Evolutionary conservation across 2,888 invertebrate genomes (phyloP).

Genomic region (Acleris emargana): DNA sequence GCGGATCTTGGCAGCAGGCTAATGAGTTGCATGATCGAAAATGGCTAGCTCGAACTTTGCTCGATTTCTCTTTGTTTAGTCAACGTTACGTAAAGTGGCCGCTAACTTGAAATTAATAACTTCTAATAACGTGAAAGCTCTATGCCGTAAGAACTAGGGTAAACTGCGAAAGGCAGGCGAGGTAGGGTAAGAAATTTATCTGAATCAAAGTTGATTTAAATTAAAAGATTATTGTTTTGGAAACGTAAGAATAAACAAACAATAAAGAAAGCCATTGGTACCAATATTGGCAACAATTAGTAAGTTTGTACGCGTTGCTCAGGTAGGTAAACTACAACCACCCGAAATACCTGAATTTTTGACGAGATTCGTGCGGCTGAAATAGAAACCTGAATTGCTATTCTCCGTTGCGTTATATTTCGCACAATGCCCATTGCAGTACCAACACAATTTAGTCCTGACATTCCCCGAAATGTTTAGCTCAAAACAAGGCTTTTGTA

Average conservation of each 20-base stretch:
- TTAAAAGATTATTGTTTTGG: too few relatives aligned
- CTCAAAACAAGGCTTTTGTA: constrained; percentile 12
- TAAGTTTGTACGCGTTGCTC: too few relatives aligned
- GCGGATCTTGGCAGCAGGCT: not conserved
- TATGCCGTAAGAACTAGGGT: not conserved
- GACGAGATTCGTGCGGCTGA: too few relatives aligned
- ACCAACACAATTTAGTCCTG: not conserved
- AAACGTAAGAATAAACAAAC: too few relatives aligned
- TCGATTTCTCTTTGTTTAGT: constrained; percentile 7
- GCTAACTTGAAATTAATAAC: constrained; percentile 16
- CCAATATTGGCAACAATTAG: too few relatives aligned
- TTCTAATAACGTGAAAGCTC: not conserved
- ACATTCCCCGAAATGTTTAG: not conserved
- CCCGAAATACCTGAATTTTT: too few relatives aligned
- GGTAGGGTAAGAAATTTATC: not conserved
- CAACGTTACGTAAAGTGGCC: constrained; percentile 1
- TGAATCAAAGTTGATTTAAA: too few relatives aligned
- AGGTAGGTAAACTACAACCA: too few relatives aligned
- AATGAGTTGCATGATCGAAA: constrained; percentile 19
- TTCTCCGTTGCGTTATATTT: too few relatives aligned
- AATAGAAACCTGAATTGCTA: too few relatives aligned
- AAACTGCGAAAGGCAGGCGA: not conserved
- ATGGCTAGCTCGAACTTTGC: constrained; percentile 16
- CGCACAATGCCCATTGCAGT: too few relatives aligned
- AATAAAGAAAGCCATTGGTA: too few relatives aligned